Conservation (phyloP, 2,888 invertebrate species). For the Macroteleia sp. region DNA sequence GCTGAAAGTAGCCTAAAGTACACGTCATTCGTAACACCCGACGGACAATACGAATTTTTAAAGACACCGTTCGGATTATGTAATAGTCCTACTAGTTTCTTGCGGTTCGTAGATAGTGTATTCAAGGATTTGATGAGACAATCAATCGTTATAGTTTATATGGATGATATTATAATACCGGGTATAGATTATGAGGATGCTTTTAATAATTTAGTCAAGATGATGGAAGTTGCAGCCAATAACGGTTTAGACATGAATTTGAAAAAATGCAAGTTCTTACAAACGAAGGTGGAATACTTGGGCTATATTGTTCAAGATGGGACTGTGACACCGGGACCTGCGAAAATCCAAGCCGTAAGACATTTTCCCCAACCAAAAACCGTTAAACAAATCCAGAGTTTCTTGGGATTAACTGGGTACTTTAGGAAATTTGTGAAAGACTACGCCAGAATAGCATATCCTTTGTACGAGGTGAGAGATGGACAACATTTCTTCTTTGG, state of each 20-base stretch:
- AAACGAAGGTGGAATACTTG: not conserved
- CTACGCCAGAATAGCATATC: not conserved
- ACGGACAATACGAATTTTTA: no score
- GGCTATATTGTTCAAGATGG: not conserved
- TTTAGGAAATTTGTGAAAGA: not conserved
- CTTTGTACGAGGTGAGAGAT: not conserved
- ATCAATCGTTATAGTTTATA: no score
- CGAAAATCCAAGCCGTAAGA: not conserved
- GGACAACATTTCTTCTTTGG: not conserved
- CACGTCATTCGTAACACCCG: no score
- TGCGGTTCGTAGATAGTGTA: no score
- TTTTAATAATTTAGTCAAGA: no score
- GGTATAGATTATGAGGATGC: no score
- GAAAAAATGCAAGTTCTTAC: not conserved
- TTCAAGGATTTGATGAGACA: no score
- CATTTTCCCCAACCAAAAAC: not conserved
- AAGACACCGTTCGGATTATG: no score
- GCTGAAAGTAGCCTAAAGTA: no score
- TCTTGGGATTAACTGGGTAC: not conserved
- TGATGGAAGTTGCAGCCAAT: not conserved
- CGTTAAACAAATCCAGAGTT: not conserved
- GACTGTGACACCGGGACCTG: not conserved
- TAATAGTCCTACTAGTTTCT: no score
- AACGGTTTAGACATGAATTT: not conserved
- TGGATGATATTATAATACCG: no score